phyloP scores from a whole-genome alignment of 2,888 invertebrate species.

The Alloplasta piceator region DNA sequence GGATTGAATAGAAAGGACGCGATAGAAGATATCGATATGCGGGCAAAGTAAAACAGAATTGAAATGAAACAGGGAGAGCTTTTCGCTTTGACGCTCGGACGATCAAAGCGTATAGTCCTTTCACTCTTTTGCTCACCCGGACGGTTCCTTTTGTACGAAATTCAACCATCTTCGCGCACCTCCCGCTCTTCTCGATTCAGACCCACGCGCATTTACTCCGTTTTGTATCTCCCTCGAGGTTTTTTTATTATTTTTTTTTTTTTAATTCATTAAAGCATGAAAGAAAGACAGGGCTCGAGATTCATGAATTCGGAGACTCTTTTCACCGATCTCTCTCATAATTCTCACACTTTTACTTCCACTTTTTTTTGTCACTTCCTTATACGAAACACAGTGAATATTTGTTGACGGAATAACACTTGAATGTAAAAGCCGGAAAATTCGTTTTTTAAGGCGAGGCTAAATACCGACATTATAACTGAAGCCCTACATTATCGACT shows the following conservation, averaged over 20 bases:
- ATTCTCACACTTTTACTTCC: too few relatives aligned
- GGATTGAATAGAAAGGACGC: constrained; percentile 58
- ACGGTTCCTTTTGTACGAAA: constrained; percentile 28
- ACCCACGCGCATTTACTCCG: too few relatives aligned
- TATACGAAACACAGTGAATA: too few relatives aligned
- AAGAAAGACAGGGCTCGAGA: neutral
- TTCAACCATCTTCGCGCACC: too few relatives aligned
- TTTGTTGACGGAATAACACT: too few relatives aligned
- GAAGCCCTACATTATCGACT: too few relatives aligned
- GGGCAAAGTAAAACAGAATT: constrained; percentile 80
- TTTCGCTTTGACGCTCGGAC: constrained; percentile 67
- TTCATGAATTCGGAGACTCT: constrained; percentile 23
- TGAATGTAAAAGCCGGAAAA: too few relatives aligned
- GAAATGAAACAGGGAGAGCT: constrained; percentile 77
- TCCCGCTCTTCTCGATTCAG: too few relatives aligned
- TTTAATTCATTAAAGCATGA: constrained; percentile 2
- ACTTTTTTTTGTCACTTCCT: too few relatives aligned
- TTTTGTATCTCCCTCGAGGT: neutral
- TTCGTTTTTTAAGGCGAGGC: too few relatives aligned
- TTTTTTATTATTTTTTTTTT: constrained; percentile 1
- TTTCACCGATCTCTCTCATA: neutral
- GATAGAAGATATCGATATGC: constrained; percentile 77
- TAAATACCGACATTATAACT: too few relatives aligned
- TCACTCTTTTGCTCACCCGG: constrained; percentile 35
- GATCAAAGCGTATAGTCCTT: constrained; percentile 74